phyloP scores from a whole-genome alignment of 2,113 vertebrate species.

The Eretmodus cyanostictus region DNA sequence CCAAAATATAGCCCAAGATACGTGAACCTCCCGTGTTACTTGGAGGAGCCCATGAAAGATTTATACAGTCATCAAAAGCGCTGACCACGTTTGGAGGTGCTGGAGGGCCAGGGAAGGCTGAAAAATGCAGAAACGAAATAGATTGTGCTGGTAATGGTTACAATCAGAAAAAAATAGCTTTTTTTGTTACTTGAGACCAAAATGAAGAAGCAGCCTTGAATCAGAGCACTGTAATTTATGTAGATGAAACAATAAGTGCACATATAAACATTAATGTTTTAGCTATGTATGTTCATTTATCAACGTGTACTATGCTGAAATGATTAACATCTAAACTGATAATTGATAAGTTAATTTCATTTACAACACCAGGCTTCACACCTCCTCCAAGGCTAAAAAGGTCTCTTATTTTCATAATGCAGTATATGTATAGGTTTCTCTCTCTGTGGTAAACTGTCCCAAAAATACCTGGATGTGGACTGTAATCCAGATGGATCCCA shows the following conservation, averaged over 20 bases:
- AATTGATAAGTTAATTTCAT: background rate
- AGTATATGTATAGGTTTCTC: background rate
- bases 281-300: background rate
- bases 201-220: background rate
- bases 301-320: background rate
- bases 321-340: background rate
- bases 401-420: background rate
- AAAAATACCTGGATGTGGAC: background rate
- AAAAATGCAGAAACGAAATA: background rate
- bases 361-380: background rate
- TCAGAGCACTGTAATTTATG: background rate
- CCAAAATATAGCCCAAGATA: constrained; percentile 79
- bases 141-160: background rate
- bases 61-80: constrained; percentile 71
- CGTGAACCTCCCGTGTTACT: constrained; percentile 65
- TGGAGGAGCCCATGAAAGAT: constrained; percentile 76
- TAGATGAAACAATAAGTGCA: background rate
- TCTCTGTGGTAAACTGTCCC: background rate
- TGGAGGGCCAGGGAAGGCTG: constrained; percentile 79
- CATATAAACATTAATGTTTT: background rate
- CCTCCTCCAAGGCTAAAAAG: background rate
- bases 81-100: constrained; percentile 74
- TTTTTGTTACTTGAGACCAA: background rate
- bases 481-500: background rate
- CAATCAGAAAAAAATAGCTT: background rate